phyloP scores from a whole-genome alignment of 2,113 vertebrate genomes.

The Jaculus jaculus region DNA sequence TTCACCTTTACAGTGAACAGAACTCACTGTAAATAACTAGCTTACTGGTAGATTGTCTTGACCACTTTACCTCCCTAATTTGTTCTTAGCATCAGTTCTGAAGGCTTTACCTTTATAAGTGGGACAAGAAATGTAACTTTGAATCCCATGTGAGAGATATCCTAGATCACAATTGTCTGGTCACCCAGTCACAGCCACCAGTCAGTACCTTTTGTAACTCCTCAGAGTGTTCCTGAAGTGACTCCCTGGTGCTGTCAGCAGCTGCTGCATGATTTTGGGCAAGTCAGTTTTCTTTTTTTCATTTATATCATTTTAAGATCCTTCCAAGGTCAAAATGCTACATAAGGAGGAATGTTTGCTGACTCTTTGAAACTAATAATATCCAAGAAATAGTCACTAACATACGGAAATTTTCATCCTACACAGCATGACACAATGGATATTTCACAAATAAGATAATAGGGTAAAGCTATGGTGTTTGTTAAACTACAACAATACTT shows the following conservation, averaged over 20 bases:
- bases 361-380: not conserved
- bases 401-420: not conserved
- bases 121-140: not conserved
- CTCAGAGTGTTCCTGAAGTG: not conserved
- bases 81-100: slow-evolving; percentile 28
- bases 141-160: not conserved
- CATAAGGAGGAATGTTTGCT: not conserved
- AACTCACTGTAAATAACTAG: not conserved
- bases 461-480: not conserved
- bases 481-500: not conserved
- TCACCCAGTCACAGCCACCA: not conserved
- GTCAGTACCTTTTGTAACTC: not conserved
- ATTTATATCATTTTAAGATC: not conserved
- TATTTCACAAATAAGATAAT: slow-evolving; percentile 32
- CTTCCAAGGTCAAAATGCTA: not conserved
- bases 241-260: not conserved
- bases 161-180: not conserved
- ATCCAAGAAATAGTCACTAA: not conserved
- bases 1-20: not conserved
- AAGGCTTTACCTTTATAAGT: not conserved
- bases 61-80: not conserved
- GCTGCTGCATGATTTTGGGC: not conserved
- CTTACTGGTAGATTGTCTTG: not conserved
- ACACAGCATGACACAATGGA: not conserved
- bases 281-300: not conserved